These are phyloP conservation scores for Mesocricetus auratus DNA, from an alignment of 2,113 vertebrate genomes.

Conservation along the genomic window DNA sequence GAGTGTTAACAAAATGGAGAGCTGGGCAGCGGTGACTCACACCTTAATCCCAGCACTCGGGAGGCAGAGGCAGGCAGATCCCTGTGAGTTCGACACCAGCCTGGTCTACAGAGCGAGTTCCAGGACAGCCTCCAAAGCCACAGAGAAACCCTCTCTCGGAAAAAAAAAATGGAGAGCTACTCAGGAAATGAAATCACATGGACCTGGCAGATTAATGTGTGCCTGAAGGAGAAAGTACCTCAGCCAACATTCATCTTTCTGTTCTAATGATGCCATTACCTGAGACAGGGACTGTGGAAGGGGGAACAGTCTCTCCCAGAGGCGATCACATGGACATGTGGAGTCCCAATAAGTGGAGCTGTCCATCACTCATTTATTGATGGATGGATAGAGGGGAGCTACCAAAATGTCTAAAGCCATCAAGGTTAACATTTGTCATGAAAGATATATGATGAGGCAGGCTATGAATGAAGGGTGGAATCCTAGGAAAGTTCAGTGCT, in stretches of 20 bases:
- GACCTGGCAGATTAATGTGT: background rate
- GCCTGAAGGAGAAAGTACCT: background rate
- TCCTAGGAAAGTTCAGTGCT: slow-evolving; percentile 19
- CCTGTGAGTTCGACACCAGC: too few relatives aligned
- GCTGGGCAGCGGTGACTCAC: too few relatives aligned
- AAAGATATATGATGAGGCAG: background rate
- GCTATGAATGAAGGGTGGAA: background rate
- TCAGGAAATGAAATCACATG: slow-evolving; percentile 8
- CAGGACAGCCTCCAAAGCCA: too few relatives aligned
- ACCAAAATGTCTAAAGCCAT: background rate
- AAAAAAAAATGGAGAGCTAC: background rate
- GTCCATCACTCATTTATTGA: background rate
- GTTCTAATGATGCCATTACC: background rate
- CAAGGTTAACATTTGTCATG: background rate
- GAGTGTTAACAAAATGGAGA: background rate
- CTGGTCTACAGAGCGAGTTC: too few relatives aligned
- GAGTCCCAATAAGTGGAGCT: background rate
- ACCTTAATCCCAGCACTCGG: too few relatives aligned
- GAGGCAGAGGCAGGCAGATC: too few relatives aligned
- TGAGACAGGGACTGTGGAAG: background rate
- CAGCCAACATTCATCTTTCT: background rate
- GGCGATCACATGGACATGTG: background rate
- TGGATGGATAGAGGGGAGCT: background rate
- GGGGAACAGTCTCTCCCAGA: background rate
- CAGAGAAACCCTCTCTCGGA: too few relatives aligned